Evolutionary conservation across 2,113 vertebrate genomes (phyloP).

Genomic region (Synchiropus splendidus): DNA sequence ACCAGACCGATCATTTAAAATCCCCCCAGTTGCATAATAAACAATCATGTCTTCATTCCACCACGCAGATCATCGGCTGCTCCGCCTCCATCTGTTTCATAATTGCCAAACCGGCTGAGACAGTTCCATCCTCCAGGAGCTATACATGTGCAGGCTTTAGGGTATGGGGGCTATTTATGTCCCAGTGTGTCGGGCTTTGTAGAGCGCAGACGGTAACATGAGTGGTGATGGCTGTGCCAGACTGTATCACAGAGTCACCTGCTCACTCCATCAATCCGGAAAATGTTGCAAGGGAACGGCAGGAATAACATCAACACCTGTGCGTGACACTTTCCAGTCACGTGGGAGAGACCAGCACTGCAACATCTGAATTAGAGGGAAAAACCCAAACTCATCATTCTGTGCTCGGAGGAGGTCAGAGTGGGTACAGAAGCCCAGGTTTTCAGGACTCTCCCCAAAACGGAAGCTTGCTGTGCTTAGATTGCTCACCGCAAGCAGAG

Average conservation of each 20-base stretch:
- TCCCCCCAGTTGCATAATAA: constrained; percentile 39
- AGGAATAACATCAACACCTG: too few relatives aligned
- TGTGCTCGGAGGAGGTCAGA: too few relatives aligned
- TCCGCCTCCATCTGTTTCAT: too few relatives aligned
- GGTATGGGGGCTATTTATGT: constrained; percentile 50
- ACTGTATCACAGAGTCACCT: constrained; percentile 34
- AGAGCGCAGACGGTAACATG: constrained; percentile 37
- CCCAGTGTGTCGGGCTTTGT: constrained; percentile 40
- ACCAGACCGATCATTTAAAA: constrained; percentile 25
- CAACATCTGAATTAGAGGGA: too few relatives aligned
- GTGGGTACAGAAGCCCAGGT: too few relatives aligned
- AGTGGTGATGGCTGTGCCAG: constrained; percentile 39
- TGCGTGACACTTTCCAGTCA: too few relatives aligned
- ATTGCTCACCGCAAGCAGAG: too few relatives aligned
- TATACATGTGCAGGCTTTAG: constrained; percentile 48
- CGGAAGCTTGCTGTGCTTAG: too few relatives aligned
- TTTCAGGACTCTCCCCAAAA: too few relatives aligned
- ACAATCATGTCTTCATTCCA: constrained; percentile 28
- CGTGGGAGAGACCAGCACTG: too few relatives aligned
- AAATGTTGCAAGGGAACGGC: constrained; percentile 5
- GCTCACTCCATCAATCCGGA: constrained; percentile 18
- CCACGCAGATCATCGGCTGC: constrained; percentile 24
- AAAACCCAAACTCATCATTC: too few relatives aligned
- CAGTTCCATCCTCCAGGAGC: constrained; percentile 51
- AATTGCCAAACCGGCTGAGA: constrained; percentile 37